These are phyloP conservation scores for Chelidonichthys spinosus DNA, from an alignment of 2,797 vertebrate genomes.

Conservation along the genomic window DNA sequence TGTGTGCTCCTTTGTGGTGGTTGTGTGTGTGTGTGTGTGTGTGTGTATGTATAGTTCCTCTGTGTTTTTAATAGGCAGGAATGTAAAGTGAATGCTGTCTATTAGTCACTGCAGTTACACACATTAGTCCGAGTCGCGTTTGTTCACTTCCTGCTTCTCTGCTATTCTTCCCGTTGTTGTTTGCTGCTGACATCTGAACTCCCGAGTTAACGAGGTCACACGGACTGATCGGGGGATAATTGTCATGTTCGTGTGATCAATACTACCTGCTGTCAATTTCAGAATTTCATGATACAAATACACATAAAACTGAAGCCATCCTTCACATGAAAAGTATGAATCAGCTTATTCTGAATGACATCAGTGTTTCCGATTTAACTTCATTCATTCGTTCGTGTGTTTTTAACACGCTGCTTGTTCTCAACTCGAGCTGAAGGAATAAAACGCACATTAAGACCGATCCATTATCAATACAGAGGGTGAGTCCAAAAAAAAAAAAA, in stretches of 20 bases:
- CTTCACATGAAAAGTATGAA: background rate
- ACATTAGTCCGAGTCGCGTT: conserved; percentile 27
- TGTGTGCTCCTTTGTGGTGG: conserved; percentile 13
- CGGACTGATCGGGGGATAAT: background rate
- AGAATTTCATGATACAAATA: background rate
- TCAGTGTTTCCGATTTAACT: conserved; percentile 8
- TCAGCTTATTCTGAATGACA: conserved; percentile 12
- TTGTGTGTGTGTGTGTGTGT: conserved; percentile 25
- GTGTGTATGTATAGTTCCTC: conserved; percentile 20
- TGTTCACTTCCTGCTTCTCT: conserved; percentile 7
- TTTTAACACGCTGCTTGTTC: conserved; percentile 7
- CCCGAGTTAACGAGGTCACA: conserved; percentile 1
- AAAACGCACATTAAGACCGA: conserved; percentile 15
- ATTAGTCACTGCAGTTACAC: conserved; percentile 44
- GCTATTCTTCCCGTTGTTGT: conserved; percentile 21
- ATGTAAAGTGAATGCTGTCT: conserved; percentile 50
- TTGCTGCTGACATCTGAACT: background rate
- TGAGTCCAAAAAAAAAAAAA: background rate
- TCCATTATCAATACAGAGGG: conserved; percentile 5
- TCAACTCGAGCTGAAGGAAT: conserved; percentile 3
- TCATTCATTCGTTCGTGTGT: conserved; percentile 4
- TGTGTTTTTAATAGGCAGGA: conserved; percentile 58
- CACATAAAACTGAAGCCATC: too few relatives aligned
- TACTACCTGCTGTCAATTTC: background rate
- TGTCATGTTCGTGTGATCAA: background rate